These are phyloP conservation scores for Tamias sibiricus DNA, from an alignment of 2,113 vertebrate genomes.

Conservation along the genomic window DNA sequence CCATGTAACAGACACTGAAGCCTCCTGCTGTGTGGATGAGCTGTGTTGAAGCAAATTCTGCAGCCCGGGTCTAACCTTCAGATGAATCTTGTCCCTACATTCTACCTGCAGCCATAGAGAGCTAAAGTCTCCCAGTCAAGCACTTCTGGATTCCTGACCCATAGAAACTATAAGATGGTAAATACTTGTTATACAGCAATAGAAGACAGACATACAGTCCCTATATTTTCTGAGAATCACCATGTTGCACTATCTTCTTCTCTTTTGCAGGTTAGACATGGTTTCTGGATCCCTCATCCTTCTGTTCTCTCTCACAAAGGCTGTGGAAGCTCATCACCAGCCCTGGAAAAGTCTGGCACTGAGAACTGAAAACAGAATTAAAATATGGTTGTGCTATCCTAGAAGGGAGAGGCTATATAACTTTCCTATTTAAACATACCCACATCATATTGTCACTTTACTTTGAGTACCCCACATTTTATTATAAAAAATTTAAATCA, in stretches of 20 bases:
- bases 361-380: neutral
- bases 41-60: neutral
- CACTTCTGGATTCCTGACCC: neutral
- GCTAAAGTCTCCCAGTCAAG: neutral
- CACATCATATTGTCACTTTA: neutral
- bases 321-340: neutral
- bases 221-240: neutral
- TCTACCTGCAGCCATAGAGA: neutral
- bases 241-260: neutral
- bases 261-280: neutral
- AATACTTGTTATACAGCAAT: neutral
- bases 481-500: slow-evolving; percentile 42
- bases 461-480: neutral
- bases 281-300: neutral
- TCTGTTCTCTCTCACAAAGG: neutral
- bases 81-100: neutral
- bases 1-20: neutral
- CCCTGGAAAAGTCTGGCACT: neutral
- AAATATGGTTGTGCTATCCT: neutral
- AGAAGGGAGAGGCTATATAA: neutral
- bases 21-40: neutral
- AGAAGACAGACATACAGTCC: neutral
- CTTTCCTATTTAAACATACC: neutral
- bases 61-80: neutral
- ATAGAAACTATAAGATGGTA: neutral